Percentiles rank a stretch among this genome's conserved stretches.
phyloP scores from a whole-genome alignment of 1,140 invertebrate genomes.

The Papilio machaon region DNA sequence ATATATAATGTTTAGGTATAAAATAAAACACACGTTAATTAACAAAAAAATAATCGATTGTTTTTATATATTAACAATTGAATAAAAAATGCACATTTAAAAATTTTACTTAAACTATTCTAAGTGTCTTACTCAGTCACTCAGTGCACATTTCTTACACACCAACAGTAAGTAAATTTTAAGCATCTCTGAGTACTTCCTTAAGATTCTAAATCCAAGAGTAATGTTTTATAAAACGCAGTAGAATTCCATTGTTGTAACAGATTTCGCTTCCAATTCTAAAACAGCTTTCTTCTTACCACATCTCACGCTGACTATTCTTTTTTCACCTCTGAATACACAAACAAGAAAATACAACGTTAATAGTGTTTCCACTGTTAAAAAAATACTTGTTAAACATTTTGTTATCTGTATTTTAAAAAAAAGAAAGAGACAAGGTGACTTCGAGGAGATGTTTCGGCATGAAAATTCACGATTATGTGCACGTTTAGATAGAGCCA shows the following conservation, averaged over 20 bases:
- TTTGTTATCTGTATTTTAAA: no score
- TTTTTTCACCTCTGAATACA: constrained; percentile 43
- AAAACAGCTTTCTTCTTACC: constrained; percentile 41
- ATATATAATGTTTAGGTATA: no score
- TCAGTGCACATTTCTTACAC: background rate
- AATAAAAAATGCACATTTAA: background rate
- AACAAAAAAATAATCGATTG: no score
- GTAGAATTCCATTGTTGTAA: constrained; percentile 50
- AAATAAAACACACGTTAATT: no score
- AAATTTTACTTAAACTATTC: background rate
- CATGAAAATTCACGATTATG: no score
- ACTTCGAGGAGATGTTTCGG: no score
- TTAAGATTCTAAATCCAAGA: background rate
- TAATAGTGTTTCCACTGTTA: no score
- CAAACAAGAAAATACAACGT: background rate
- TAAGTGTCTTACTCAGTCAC: background rate
- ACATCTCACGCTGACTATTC: constrained; percentile 43
- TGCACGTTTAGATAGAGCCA: no score
- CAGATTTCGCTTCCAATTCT: constrained; percentile 43
- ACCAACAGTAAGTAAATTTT: background rate
- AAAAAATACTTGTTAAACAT: no score
- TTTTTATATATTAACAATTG: no score
- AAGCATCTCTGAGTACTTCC: background rate
- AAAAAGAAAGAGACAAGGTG: no score
- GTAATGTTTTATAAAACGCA: constrained; percentile 1